phyloP scores from a whole-genome alignment of 37 sponge, comb jelly and placozoan species.

The Agelas oroides region DNA sequence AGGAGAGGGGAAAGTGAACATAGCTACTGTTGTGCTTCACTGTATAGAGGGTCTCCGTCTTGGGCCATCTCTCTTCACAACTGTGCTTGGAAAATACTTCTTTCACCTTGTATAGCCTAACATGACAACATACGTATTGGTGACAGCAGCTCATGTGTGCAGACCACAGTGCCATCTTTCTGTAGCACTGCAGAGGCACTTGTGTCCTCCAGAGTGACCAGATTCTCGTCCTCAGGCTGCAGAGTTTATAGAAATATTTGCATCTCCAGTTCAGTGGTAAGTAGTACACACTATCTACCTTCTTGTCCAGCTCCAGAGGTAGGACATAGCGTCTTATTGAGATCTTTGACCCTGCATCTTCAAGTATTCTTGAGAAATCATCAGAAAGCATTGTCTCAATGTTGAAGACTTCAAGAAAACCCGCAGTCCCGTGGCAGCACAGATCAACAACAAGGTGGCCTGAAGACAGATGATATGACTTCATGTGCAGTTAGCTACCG shows the following conservation, averaged over 20 bases:
- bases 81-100: too few relatives aligned
- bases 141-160: constrained; percentile 6
- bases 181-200: constrained; percentile 29
- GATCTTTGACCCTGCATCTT: not conserved
- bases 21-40: too few relatives aligned
- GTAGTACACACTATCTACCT: not conserved
- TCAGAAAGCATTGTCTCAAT: not conserved
- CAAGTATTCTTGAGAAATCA: not conserved
- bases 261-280: too few relatives aligned
- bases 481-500: too few relatives aligned
- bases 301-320: not conserved
- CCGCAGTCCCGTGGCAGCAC: not conserved
- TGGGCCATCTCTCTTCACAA: too few relatives aligned
- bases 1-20: too few relatives aligned
- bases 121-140: constrained; percentile 3
- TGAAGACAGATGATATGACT: not conserved
- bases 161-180: constrained; percentile 17
- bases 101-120: too few relatives aligned
- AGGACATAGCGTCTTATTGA: constrained; percentile 28
- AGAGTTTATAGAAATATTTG: too few relatives aligned
- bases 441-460: constrained; percentile 24
- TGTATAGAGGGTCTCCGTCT: too few relatives aligned
- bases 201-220: constrained; percentile 26
- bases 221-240: constrained; percentile 1
- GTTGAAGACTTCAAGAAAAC: too few relatives aligned